A percentile compares a stretch with the other conserved stretches of the same genome.
These are phyloP conservation scores for Andricus quercusramuli DNA, from an alignment of 2,888 invertebrate genomes.

Conservation along the genomic window DNA sequence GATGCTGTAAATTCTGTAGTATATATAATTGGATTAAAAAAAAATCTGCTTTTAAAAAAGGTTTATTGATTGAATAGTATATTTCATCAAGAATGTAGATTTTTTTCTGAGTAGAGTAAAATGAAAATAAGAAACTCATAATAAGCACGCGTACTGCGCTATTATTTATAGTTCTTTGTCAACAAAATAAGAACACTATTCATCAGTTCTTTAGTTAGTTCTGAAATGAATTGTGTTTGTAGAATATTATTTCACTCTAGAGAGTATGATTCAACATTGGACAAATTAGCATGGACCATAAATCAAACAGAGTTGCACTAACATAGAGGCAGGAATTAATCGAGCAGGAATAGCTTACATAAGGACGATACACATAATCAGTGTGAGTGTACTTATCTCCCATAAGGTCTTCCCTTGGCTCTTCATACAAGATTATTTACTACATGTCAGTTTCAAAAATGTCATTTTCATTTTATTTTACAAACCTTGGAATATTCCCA, in stretches of 20 bases:
- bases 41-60: no score
- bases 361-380: constrained; percentile 36
- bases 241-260: neutral
- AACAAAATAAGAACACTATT: no score
- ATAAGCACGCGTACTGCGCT: no score
- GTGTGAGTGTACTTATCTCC: neutral
- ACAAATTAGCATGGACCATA: constrained; percentile 34
- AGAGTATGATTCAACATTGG: neutral
- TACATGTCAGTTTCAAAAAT: neutral
- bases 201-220: neutral
- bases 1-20: no score
- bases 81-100: no score
- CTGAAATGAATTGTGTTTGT: neutral
- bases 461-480: neutral
- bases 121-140: no score
- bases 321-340: constrained; percentile 31
- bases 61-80: no score
- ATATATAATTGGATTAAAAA: no score
- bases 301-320: constrained; percentile 35
- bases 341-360: constrained; percentile 28
- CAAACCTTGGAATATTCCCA: neutral
- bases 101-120: no score
- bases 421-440: neutral
- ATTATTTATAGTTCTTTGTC: no score
- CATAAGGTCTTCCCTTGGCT: neutral